Evolutionary conservation across 2,113 vertebrate species (phyloP), one percentile per base, ranked within the genome.

Genomic region (Brachyhypopomus gauderio): DNA sequence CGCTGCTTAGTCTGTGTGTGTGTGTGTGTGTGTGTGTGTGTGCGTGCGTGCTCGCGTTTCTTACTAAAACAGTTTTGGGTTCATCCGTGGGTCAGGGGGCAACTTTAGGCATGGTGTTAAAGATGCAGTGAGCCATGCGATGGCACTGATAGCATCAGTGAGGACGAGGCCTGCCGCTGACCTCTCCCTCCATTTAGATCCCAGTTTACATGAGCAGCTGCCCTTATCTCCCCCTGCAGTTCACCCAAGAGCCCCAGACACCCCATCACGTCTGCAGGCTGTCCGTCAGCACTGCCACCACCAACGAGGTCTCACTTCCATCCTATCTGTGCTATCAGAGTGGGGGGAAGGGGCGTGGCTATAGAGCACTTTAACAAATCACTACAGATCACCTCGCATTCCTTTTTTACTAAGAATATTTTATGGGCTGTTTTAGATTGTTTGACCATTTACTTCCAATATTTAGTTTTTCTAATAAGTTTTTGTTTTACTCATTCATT

Each of bases 401-500:
- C 55, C 16, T 25, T 75, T 69, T 79, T 34, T 5, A 23, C 48
- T 38, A 66, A 45, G 34, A 23, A 16, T 34, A 27, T 27, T 52
- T 60, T 20, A 17, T 22, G 66, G 16, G 22, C 20, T 34, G 22
- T 7, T 56, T 56, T 72, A 22, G 36, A 23, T 45, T 79, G 38
- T 17, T 4, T 17, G 3, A 27, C 30, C 36, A 38, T 48, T 41
- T 5, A 41, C 41, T 5, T 41, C 41, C 5, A 52, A 52, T 12
- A 52, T 3, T 12, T 3, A 14, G 45, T 12, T 52, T 8, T 9
- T 41, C 5, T 41, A 41, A 41, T 3, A 41, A n/a, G 22, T 62
- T 94, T 91, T 91, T 92, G 89, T 90, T 93, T 93, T 91, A 94
- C 94, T 77, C 90, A 94, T 94, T 93, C 93, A 93, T 91, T 84